phyloP scores from a whole-genome alignment of 2,113 vertebrate genomes.

The Callionymus lyra region DNA sequence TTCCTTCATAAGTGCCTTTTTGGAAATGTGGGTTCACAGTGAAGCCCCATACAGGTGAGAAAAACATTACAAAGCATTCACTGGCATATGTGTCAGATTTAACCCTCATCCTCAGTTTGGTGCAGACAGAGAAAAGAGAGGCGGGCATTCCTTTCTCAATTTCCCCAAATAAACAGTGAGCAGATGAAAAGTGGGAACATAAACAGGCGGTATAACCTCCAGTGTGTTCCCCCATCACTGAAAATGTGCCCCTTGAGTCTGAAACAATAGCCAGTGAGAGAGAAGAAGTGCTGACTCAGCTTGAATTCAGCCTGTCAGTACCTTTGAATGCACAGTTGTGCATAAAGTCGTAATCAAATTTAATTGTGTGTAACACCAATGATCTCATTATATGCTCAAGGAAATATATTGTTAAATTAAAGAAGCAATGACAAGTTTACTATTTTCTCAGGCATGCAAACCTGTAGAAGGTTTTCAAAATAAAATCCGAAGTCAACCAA shows the following conservation, averaged over 20 bases:
- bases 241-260: constrained; percentile 56
- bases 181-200: constrained; percentile 61
- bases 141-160: constrained; percentile 53
- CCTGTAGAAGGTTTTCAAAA: too few species aligned
- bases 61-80: constrained; percentile 16
- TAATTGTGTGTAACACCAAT: neutral
- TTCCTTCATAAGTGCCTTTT: constrained; percentile 7
- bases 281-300: constrained; percentile 45
- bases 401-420: neutral
- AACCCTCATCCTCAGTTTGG: constrained; percentile 28
- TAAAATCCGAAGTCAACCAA: too few species aligned
- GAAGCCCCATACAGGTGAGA: constrained; percentile 39
- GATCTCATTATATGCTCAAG: neutral
- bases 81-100: constrained; percentile 30
- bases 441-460: too few species aligned
- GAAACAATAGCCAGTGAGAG: constrained; percentile 59
- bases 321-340: constrained; percentile 16
- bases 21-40: constrained; percentile 12
- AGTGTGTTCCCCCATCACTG: constrained; percentile 51
- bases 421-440: neutral
- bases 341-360: neutral
- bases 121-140: constrained; percentile 22
- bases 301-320: constrained; percentile 39
- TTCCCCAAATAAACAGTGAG: constrained; percentile 62
- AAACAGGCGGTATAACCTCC: constrained; percentile 53